Conservation (phyloP, 2,888 invertebrate species). For the Megalurothrips usitatus region DNA sequence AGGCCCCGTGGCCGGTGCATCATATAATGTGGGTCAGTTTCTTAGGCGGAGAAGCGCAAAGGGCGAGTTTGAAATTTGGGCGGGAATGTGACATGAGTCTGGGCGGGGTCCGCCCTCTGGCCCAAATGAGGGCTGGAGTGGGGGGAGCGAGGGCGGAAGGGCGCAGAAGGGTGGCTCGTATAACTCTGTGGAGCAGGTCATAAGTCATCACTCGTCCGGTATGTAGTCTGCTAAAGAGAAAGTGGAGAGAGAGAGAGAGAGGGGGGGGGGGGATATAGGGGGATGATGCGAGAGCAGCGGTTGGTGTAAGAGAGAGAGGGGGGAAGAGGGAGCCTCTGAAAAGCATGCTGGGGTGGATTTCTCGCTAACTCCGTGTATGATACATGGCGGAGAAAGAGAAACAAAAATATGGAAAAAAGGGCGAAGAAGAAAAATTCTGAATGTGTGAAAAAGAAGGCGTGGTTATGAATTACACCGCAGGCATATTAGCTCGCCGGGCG, state of each 20-base stretch:
- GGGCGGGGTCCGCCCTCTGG: background rate
- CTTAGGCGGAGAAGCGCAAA: too few species aligned
- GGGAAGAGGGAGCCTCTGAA: background rate
- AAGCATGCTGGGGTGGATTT: slow-evolving; percentile 19
- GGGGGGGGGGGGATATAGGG: background rate
- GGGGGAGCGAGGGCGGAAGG: background rate
- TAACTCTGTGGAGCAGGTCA: slow-evolving; percentile 19
- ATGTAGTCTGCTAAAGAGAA: slow-evolving; percentile 25
- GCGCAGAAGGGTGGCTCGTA: slow-evolving; percentile 21
- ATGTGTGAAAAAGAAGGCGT: slow-evolving; percentile 15
- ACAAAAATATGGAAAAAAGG: background rate
- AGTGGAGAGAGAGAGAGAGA: background rate
- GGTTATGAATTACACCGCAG: background rate
- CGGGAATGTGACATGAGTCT: too few species aligned
- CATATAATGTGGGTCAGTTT: too few species aligned
- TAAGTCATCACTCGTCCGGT: slow-evolving; percentile 24
- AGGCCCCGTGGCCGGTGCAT: too few species aligned
- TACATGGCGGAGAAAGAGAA: slow-evolving; percentile 4
- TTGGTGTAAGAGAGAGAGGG: background rate
- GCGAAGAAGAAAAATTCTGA: background rate
- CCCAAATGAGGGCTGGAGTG: slow-evolving; percentile 3
- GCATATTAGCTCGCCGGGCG: background rate
- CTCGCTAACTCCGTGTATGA: slow-evolving; percentile 22
- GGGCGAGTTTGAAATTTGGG: too few species aligned
- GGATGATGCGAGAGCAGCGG: background rate